Evolutionary conservation across 2,888 invertebrate genomes (phyloP).

Genomic region (Camptogramma bilineatum): DNA sequence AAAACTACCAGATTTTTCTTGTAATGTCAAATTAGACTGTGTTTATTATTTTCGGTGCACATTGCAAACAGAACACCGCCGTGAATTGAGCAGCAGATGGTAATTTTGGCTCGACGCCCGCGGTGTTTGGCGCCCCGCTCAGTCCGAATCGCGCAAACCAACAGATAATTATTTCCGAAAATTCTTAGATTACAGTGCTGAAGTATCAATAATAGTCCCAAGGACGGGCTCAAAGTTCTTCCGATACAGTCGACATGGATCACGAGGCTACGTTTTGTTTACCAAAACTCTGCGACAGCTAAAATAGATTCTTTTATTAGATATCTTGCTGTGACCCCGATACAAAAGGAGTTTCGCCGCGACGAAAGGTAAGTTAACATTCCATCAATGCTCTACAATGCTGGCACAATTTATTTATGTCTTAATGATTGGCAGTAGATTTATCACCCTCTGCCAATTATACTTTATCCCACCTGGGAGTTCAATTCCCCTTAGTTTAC

Average conservation of each 20-base stretch:
- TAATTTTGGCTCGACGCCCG: slow-evolving; percentile 81
- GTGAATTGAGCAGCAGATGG: slow-evolving; percentile 73
- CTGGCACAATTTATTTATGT: slow-evolving; percentile 62
- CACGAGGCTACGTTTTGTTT: slow-evolving; percentile 62
- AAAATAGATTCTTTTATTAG: slow-evolving; percentile 84
- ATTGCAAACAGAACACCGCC: slow-evolving; percentile 58
- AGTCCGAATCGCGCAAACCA: slow-evolving; percentile 65
- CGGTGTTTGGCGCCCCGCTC: slow-evolving; percentile 66
- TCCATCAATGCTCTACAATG: slow-evolving; percentile 53
- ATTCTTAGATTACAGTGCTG: slow-evolving; percentile 49
- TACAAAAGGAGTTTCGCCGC: slow-evolving; percentile 62
- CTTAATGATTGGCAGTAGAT: slow-evolving; percentile 71
- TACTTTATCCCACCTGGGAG: slow-evolving; percentile 46
- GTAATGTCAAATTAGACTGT: slow-evolving; percentile 52
- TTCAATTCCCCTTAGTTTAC: slow-evolving; percentile 58
- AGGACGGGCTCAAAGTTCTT: slow-evolving; percentile 37
- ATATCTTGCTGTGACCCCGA: slow-evolving; percentile 68
- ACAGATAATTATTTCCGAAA: slow-evolving; percentile 61
- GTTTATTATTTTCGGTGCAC: slow-evolving; percentile 57
- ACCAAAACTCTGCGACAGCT: slow-evolving; percentile 58
- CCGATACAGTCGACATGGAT: slow-evolving; percentile 56
- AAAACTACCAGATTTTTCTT: slow-evolving; percentile 11
- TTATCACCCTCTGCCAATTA: slow-evolving; percentile 64
- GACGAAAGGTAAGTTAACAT: slow-evolving; percentile 71
- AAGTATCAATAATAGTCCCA: slow-evolving; percentile 36